A percentile compares a stretch with the other conserved stretches of the same genome.
phyloP scores from a whole-genome alignment of 1,140 invertebrate genomes.

The Drosophila truncata region DNA sequence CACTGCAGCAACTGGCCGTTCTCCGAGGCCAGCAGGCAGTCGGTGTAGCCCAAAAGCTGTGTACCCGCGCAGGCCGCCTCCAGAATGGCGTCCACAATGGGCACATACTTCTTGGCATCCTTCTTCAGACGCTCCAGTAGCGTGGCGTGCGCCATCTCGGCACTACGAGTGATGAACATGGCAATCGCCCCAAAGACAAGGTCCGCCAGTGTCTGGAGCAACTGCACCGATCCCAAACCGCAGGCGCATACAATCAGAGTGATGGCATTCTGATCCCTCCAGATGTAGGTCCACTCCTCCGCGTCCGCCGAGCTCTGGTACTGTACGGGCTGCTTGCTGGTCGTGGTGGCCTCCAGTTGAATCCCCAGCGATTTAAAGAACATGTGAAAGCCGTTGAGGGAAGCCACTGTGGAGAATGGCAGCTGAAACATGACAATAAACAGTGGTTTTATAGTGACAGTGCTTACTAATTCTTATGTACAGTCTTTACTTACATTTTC shows the following conservation, averaged over 20 bases:
- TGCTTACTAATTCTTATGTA: too few species aligned
- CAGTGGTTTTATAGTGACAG: too few species aligned
- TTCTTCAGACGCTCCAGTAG: constrained; percentile 75
- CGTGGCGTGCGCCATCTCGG: constrained; percentile 87
- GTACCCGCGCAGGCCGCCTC: constrained; percentile 89
- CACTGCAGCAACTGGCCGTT: constrained; percentile 89
- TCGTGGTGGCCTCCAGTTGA: constrained; percentile 88
- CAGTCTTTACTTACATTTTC: constrained; percentile 86
- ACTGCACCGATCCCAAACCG: constrained; percentile 86
- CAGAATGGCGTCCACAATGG: constrained; percentile 90
- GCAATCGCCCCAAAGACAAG: constrained; percentile 90
- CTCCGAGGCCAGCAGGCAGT: constrained; percentile 88
- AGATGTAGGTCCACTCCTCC: constrained; percentile 89
- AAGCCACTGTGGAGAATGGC: constrained; percentile 92
- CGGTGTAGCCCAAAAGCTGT: constrained; percentile 88
- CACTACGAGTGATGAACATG: constrained; percentile 89
- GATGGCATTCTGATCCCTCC: constrained; percentile 88
- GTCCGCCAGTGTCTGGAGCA: constrained; percentile 88
- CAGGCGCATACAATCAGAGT: constrained; percentile 88
- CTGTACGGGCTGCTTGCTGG: constrained; percentile 64
- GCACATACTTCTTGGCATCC: constrained; percentile 82
- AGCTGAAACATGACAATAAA: constrained; percentile 86
- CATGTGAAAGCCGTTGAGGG: constrained; percentile 93
- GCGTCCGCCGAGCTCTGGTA: constrained; percentile 12
- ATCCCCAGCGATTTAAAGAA: constrained; percentile 91